A percentile compares a stretch with the other conserved stretches of the same genome.
Conservation (phyloP, 2,113 vertebrate species). For the Barbus barbus region DNA sequence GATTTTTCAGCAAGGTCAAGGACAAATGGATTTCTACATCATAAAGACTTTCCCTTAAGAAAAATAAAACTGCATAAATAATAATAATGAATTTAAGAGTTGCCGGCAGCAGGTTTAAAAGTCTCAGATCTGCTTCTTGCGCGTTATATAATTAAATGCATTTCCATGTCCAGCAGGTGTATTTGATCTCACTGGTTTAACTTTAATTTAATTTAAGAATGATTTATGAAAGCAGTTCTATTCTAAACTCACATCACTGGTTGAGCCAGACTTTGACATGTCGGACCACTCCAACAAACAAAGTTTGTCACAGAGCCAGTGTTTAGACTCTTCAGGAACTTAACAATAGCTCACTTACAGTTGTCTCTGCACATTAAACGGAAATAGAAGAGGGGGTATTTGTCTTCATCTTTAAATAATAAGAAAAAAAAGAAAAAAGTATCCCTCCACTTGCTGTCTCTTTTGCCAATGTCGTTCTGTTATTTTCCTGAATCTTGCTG, state of each 20-base stretch:
- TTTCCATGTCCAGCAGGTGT: neutral
- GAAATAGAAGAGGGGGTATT: neutral
- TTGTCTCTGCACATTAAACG: neutral
- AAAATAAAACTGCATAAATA: slow-evolving; percentile 14
- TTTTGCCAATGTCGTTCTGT: slow-evolving; percentile 11
- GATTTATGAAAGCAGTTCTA: neutral
- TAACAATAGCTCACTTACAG: neutral
- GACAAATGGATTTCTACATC: neutral
- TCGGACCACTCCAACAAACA: neutral
- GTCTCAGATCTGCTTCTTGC: neutral
- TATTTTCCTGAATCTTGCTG: slow-evolving; percentile 34
- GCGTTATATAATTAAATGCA: neutral
- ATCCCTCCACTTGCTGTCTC: neutral
- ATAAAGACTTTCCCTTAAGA: neutral
- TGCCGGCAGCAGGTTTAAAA: neutral
- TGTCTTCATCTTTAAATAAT: neutral
- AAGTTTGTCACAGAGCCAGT: neutral
- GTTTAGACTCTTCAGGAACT: neutral
- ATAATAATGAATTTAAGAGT: neutral
- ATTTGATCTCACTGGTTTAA: neutral
- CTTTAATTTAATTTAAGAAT: neutral
- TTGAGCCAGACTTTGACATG: neutral
- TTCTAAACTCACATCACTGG: neutral
- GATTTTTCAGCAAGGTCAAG: neutral
- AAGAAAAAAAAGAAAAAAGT: neutral